Percentiles rank a stretch among this genome's conserved stretches.
These are phyloP conservation scores for Eudorcas thomsonii DNA, from an alignment of 2,113 vertebrate genomes.

Conservation along the genomic window DNA sequence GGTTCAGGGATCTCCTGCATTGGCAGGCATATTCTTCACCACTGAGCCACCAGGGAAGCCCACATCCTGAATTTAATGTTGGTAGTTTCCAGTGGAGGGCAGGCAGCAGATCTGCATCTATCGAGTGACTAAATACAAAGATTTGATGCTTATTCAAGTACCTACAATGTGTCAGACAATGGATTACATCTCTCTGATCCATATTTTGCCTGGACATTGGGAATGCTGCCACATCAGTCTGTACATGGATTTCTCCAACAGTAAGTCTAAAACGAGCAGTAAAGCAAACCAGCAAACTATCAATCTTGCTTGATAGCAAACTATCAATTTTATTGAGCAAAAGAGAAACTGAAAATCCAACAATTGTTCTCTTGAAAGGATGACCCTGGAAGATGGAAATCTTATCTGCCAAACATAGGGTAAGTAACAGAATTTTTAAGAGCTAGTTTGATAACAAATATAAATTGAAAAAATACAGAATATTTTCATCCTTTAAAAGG, in stretches of 20 bases:
- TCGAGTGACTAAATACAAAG: background rate
- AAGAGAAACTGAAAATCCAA: background rate
- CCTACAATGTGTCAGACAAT: background rate
- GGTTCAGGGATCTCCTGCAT: background rate
- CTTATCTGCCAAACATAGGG: background rate
- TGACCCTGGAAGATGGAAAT: background rate
- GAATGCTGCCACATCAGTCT: background rate
- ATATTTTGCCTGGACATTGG: background rate
- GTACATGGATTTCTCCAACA: background rate
- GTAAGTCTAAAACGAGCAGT: background rate
- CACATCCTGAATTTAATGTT: background rate
- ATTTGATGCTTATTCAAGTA: background rate
- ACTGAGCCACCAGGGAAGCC: background rate
- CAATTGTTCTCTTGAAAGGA: background rate
- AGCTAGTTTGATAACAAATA: conserved; percentile 31
- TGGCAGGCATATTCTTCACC: background rate
- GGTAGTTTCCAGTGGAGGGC: background rate
- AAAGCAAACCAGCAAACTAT: background rate
- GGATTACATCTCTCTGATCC: background rate
- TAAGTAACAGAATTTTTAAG: background rate
- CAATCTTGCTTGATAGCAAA: background rate
- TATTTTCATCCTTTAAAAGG: conserved; percentile 38
- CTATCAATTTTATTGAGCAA: background rate
- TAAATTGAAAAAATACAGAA: conserved; percentile 3
- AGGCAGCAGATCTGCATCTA: background rate